phyloP scores from a whole-genome alignment of 1,140 invertebrate genomes.

The Goniozus legneri region DNA sequence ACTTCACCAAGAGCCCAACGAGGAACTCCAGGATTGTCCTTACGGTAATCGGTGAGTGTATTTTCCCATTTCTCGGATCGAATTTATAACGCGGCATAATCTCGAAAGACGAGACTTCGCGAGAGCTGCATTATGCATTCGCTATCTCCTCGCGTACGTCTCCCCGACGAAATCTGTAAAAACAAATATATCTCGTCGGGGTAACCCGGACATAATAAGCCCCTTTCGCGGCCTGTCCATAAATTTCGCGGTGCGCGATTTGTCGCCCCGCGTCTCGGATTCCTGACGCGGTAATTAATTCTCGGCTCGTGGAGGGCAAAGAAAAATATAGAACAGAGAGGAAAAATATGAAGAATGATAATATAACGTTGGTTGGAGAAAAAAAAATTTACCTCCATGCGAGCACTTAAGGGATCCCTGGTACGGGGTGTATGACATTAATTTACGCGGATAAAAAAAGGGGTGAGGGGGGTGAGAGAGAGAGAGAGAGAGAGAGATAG shows the following conservation, averaged over 20 bases:
- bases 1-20: slow-evolving; percentile 77
- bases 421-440: no score
- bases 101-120: background rate
- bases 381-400: background rate
- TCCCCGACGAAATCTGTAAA: background rate
- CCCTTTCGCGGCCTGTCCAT: background rate
- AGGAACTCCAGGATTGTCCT: slow-evolving; percentile 76
- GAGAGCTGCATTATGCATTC: background rate
- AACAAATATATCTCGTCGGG: background rate
- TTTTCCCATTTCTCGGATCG: no score
- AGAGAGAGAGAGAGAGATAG: background rate
- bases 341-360: no score
- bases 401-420: background rate
- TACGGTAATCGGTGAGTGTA: slow-evolving; percentile 74
- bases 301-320: background rate
- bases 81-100: background rate
- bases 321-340: no score
- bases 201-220: background rate
- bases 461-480: no score
- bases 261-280: no score
- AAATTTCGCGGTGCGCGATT: background rate
- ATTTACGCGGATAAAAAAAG: no score
- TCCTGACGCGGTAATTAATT: background rate
- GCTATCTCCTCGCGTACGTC: background rate
- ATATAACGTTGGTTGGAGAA: no score